A percentile compares a stretch with the other conserved stretches of the same genome.
Evolutionary conservation across 2,797 vertebrate genomes (phyloP).

Genomic region (Brachyalestes nurse): DNA sequence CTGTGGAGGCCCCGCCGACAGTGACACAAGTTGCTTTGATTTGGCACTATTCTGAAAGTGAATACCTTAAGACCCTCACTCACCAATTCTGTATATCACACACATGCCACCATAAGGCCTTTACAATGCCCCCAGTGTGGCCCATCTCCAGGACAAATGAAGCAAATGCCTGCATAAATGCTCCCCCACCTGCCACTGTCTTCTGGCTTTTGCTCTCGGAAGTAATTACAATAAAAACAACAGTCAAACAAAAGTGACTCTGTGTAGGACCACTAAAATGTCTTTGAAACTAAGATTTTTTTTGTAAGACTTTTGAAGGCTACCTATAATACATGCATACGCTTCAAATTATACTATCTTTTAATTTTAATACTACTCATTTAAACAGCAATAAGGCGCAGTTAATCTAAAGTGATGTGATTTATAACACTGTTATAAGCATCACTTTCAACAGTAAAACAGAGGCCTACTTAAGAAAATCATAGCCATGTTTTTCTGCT

Average conservation of each 20-base stretch:
- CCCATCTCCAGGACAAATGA: conserved; percentile 75
- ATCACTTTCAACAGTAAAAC: not conserved
- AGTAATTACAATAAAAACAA: not conserved
- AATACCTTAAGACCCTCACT: conserved; percentile 66
- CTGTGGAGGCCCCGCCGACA: conserved; percentile 73
- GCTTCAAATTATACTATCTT: no score
- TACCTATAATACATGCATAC: not conserved
- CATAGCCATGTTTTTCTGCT: not conserved
- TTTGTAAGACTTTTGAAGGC: not conserved
- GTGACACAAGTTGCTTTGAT: conserved; percentile 84
- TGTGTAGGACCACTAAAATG: not conserved
- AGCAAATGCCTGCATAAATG: conserved; percentile 79
- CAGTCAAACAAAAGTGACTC: not conserved
- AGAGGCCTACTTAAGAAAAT: no score
- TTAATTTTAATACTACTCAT: no score
- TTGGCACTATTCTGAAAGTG: conserved; percentile 81
- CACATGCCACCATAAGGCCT: conserved; percentile 70
- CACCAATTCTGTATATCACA: conserved; percentile 76
- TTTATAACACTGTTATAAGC: not conserved
- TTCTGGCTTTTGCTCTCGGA: conserved; percentile 35
- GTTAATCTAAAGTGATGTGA: not conserved
- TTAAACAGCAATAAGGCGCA: not conserved
- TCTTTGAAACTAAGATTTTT: not conserved
- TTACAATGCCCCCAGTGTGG: conserved; percentile 66
- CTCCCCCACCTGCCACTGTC: conserved; percentile 71